Evolutionary conservation across 2,797 vertebrate genomes (phyloP).

Genomic region (Alectoris magna): DNA sequence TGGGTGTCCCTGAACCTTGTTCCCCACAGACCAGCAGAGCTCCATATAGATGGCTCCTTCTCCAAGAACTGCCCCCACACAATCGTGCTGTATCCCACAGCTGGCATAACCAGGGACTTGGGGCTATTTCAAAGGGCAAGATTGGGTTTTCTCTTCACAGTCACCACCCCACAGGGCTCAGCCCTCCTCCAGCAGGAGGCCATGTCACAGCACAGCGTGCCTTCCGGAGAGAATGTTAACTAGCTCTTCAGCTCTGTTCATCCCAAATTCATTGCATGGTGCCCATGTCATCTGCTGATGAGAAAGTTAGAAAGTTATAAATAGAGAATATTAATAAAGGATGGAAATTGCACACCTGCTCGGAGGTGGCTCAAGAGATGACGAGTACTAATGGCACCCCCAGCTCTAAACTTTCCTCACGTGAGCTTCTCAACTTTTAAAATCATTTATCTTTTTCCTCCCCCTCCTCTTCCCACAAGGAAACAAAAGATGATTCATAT

Average conservation of each 20-base stretch:
- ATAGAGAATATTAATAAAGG: background rate
- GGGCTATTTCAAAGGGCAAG: background rate
- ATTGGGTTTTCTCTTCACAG: background rate
- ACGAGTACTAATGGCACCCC: background rate
- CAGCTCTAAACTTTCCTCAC: background rate
- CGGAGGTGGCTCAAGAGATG: background rate
- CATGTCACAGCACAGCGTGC: background rate
- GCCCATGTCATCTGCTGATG: background rate
- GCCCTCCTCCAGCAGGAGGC: background rate
- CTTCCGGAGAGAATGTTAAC: background rate
- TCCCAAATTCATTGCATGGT: fast-evolving
- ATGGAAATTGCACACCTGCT: background rate
- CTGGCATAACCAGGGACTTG: fast-evolving
- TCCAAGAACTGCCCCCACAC: background rate
- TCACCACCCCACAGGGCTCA: background rate
- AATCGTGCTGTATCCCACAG: background rate
- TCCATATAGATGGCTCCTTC: background rate
- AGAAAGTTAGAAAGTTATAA: background rate
- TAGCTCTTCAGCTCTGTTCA: fast-evolving
- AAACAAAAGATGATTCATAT: constrained; percentile 54
- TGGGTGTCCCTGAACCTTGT: background rate
- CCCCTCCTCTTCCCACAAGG: constrained; percentile 39
- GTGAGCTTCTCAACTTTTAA: background rate
- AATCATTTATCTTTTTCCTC: constrained; percentile 9
- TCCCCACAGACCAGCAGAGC: background rate